These are phyloP conservation scores for Lepidothrix coronata DNA, from an alignment of 2,113 vertebrate genomes.

Conservation along the genomic window DNA sequence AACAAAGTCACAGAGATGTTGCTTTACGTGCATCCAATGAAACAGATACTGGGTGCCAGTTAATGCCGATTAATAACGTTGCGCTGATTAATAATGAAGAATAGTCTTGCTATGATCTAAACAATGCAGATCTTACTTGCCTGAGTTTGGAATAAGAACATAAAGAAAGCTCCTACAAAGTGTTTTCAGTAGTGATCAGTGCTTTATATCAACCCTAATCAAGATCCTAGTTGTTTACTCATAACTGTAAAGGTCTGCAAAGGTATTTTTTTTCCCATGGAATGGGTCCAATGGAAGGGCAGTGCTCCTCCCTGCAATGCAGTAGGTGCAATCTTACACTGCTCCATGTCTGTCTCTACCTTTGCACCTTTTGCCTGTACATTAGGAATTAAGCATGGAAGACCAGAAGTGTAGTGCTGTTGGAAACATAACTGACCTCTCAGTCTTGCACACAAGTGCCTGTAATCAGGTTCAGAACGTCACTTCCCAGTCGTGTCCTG, in stretches of 20 bases:
- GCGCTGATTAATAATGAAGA: not conserved
- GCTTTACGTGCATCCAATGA: not conserved
- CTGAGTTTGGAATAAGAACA: not conserved
- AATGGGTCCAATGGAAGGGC: not conserved
- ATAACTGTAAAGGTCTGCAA: not conserved
- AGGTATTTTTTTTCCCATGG: not conserved
- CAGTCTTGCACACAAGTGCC: not conserved
- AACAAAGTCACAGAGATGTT: not conserved
- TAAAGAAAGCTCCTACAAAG: not conserved
- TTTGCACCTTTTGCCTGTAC: not conserved
- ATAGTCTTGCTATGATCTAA: not conserved
- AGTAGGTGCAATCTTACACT: not conserved
- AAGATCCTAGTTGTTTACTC: not conserved
- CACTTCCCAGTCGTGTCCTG: not conserved
- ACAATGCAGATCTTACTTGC: not conserved
- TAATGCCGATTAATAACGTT: not conserved
- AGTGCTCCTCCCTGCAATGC: not conserved
- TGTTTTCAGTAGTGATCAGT: not conserved
- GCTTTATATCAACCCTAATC: not conserved
- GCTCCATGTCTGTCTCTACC: not conserved
- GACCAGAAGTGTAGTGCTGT: not conserved
- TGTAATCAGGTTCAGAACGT: not conserved
- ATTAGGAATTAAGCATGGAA: accelerated
- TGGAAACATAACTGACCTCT: not conserved
- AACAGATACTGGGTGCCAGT: not conserved